phyloP scores from a whole-genome alignment of 2,888 invertebrate species.

The Rhagium mordax region DNA sequence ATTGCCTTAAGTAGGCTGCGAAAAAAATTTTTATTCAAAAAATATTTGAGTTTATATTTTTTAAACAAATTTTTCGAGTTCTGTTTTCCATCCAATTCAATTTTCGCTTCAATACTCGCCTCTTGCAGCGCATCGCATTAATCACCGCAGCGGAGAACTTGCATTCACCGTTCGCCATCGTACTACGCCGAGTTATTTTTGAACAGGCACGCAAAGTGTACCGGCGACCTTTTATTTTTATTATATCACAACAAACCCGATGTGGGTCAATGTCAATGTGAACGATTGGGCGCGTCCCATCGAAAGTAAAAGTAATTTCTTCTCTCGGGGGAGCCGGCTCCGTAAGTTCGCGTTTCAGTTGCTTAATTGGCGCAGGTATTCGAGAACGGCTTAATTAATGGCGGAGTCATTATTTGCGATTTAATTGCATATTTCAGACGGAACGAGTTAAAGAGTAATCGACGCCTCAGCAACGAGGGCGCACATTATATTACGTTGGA shows the following conservation, averaged over 20 bases:
- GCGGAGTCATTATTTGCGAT: neutral
- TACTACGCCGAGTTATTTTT: neutral
- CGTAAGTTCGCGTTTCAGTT: neutral
- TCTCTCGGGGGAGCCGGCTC: neutral
- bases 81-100: too few relatives aligned
- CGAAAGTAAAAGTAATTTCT: conserved; percentile 31
- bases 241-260: neutral
- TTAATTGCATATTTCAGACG: neutral
- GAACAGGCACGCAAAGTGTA: neutral
- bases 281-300: conserved; percentile 11
- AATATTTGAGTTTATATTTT: too few relatives aligned
- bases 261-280: conserved; percentile 18
- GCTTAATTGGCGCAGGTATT: neutral
- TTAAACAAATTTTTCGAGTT: too few relatives aligned
- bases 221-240: neutral
- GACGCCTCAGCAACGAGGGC: too few relatives aligned
- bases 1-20: too few relatives aligned
- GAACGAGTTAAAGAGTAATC: too few relatives aligned
- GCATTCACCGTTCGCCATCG: neutral
- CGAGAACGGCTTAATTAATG: neutral
- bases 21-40: too few relatives aligned
- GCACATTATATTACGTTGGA: too few relatives aligned
- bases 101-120: too few relatives aligned
- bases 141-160: too few relatives aligned
- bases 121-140: too few relatives aligned